A percentile compares a stretch with the other conserved stretches of the same genome.
phyloP scores from a whole-genome alignment of 2,113 vertebrate species.

The Pycnonotus jocosus region DNA sequence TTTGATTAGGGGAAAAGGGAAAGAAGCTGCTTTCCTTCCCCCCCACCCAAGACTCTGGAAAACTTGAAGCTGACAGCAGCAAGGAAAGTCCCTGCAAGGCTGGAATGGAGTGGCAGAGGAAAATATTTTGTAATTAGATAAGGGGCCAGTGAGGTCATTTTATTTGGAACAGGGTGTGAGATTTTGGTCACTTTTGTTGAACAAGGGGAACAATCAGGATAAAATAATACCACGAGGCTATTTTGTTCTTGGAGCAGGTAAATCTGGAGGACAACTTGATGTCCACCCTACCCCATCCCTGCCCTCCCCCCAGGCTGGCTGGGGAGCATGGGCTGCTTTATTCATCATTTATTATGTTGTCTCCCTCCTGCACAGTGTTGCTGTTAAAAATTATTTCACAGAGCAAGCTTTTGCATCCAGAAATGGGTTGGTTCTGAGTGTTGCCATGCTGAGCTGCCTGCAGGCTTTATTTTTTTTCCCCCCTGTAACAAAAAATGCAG shows the following conservation, averaged over 20 bases:
- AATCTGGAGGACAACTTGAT: background rate
- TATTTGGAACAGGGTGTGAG: background rate
- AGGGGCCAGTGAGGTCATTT: background rate
- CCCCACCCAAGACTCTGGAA: background rate
- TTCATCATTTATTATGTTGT: rapidly evolving
- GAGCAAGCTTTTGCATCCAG: background rate
- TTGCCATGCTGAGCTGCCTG: background rate
- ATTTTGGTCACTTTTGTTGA: background rate
- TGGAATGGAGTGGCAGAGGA: background rate
- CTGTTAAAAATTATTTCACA: background rate
- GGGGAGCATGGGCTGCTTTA: background rate
- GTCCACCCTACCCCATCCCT: background rate
- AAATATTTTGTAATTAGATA: constrained; percentile 24
- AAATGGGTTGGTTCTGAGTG: background rate
- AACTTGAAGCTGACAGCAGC: background rate
- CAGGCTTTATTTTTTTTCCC: background rate
- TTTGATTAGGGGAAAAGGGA: background rate
- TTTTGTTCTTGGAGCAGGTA: background rate
- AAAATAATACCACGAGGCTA: rapidly evolving
- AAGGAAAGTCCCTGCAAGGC: background rate
- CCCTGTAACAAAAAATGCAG: background rate
- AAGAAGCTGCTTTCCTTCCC: background rate
- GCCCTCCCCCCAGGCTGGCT: background rate
- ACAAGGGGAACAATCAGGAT: background rate
- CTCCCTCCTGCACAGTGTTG: background rate